A percentile compares a stretch with the other conserved stretches of the same genome.
phyloP scores from a whole-genome alignment of 2,888 invertebrate genomes.

The Pachliopta kotzebuea region DNA sequence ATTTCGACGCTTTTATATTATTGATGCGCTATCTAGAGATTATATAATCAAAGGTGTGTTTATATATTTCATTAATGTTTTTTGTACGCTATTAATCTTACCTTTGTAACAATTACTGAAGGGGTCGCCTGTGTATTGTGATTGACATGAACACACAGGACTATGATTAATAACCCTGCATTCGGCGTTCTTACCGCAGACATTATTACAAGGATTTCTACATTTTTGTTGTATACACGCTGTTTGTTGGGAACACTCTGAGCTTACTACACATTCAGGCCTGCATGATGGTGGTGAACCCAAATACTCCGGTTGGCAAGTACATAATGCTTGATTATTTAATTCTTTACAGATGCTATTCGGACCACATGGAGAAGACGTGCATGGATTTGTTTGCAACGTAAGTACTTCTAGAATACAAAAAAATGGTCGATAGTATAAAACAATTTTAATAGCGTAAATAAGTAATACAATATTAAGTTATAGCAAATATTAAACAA shows the following conservation, averaged over 20 bases:
- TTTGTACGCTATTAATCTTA: conserved; percentile 41
- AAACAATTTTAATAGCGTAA: too few relatives aligned
- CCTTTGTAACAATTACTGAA: conserved; percentile 83
- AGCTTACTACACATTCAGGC: conserved; percentile 84
- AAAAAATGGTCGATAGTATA: background rate
- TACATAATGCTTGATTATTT: conserved; percentile 86
- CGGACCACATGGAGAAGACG: conserved; percentile 88
- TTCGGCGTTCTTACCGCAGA: conserved; percentile 83
- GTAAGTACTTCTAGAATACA: conserved; percentile 50
- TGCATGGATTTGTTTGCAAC: conserved; percentile 81
- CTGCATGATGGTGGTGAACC: conserved; percentile 84
- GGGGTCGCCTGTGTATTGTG: conserved; percentile 83
- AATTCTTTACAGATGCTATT: conserved; percentile 87
- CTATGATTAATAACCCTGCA: conserved; percentile 88
- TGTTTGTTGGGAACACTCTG: conserved; percentile 83
- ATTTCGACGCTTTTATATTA: too few relatives aligned
- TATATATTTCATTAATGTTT: too few relatives aligned
- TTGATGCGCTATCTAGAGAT: too few relatives aligned
- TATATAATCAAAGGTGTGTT: too few relatives aligned
- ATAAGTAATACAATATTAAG: background rate
- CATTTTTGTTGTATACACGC: conserved; percentile 86
- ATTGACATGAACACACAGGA: conserved; percentile 85
- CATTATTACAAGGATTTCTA: conserved; percentile 84
- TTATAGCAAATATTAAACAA: background rate
- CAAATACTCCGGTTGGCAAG: conserved; percentile 83